Percentiles rank a stretch among this genome's conserved stretches.
These are phyloP conservation scores for Drosophila villosipedis DNA, from an alignment of 2,888 invertebrate species.

Conservation along the genomic window DNA sequence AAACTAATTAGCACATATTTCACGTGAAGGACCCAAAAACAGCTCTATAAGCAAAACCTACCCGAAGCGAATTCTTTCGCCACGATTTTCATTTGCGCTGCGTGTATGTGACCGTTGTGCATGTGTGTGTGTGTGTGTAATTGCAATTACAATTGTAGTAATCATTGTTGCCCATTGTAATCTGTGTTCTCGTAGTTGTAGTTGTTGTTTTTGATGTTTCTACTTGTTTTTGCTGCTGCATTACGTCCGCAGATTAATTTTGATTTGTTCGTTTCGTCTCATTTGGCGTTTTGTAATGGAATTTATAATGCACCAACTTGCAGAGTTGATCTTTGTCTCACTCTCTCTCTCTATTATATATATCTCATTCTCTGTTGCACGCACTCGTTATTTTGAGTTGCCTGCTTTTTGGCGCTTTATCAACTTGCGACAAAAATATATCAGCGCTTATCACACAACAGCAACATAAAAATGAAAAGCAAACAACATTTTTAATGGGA, in stretches of 20 bases:
- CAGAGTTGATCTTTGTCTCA: not conserved
- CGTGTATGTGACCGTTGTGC: not conserved
- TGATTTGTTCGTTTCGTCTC: slow-evolving; percentile 73
- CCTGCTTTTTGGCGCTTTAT: slow-evolving; percentile 43
- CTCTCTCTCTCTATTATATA: not conserved
- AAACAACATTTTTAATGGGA: slow-evolving; percentile 28
- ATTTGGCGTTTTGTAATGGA: slow-evolving; percentile 71
- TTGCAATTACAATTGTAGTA: slow-evolving; percentile 76
- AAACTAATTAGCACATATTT: slow-evolving; percentile 79
- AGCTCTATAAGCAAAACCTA: slow-evolving; percentile 36
- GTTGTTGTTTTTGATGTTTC: slow-evolving; percentile 18
- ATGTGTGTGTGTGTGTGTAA: slow-evolving; percentile 24
- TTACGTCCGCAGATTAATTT: slow-evolving; percentile 70
- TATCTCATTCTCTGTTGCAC: not conserved
- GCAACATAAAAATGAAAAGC: slow-evolving; percentile 17
- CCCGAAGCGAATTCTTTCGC: slow-evolving; percentile 61
- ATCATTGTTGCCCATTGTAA: slow-evolving; percentile 62
- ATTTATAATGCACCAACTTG: slow-evolving; percentile 62
- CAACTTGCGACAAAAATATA: slow-evolving; percentile 43
- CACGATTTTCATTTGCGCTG: slow-evolving; percentile 59
- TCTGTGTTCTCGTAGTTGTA: slow-evolving; percentile 19
- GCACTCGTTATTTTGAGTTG: slow-evolving; percentile 8
- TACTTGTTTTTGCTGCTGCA: slow-evolving; percentile 44
- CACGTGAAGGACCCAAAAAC: slow-evolving; percentile 52
- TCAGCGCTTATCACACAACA: slow-evolving; percentile 45